Percentiles rank a stretch among this genome's conserved stretches.
phyloP scores from a whole-genome alignment of 1,140 invertebrate species.

The Cydia splendana region DNA sequence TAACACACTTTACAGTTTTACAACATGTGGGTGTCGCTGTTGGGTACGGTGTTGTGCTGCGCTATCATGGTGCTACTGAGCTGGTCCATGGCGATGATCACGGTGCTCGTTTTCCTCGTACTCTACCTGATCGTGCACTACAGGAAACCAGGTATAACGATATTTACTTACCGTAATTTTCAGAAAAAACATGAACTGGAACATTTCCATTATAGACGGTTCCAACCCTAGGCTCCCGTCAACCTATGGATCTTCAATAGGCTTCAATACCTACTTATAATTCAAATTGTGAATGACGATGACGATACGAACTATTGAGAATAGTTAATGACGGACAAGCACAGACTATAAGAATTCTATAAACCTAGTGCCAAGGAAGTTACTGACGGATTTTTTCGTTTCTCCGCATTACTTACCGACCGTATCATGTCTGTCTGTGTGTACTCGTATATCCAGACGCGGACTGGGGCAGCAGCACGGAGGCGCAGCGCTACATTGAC shows the following conservation, averaged over 20 bases:
- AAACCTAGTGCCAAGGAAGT: no score
- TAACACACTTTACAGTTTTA: slow-evolving; percentile 84
- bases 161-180: no score
- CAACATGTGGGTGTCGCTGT: slow-evolving; percentile 93
- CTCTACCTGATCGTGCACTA: slow-evolving; percentile 93
- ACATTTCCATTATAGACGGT: no score
- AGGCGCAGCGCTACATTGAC: slow-evolving; percentile 91
- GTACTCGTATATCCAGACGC: slow-evolving; percentile 87
- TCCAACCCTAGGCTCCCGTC: no score
- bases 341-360: no score
- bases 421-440: neutral
- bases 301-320: no score
- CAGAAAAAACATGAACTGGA: no score
- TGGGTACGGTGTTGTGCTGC: slow-evolving; percentile 92
- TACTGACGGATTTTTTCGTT: neutral
- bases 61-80: slow-evolving; percentile 96
- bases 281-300: no score
- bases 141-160: slow-evolving; percentile 88
- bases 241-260: no score
- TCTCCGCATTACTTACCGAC: neutral
- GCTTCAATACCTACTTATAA: no score
- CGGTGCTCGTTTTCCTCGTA: slow-evolving; percentile 90
- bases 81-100: slow-evolving; percentile 92
- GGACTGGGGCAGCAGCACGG: slow-evolving; percentile 98
- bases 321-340: no score